These are phyloP conservation scores for Caenorhabditis macrosperma DNA, from an alignment of 2,888 invertebrate species.

Conservation along the genomic window DNA sequence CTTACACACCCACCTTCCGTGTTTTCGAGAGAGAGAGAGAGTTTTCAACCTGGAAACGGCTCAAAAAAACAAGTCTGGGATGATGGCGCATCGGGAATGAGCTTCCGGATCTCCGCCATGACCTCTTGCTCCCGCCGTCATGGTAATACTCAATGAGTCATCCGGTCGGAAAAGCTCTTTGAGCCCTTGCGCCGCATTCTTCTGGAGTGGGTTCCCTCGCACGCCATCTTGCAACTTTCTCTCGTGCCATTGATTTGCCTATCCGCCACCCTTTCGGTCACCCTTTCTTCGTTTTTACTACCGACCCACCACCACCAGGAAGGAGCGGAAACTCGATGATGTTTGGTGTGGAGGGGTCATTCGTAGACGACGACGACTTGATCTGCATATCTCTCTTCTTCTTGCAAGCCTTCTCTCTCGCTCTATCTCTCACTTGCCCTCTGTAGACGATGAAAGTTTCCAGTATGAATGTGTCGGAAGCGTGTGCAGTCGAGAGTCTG, in stretches of 20 bases:
- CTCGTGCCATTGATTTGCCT: not conserved
- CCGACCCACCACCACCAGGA: not conserved
- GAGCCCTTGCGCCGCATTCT: conserved; percentile 1
- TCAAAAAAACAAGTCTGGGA: not conserved
- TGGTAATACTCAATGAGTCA: conserved; percentile 13
- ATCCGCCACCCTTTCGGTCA: no score
- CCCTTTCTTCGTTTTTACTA: conserved; percentile 6
- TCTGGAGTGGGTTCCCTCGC: conserved; percentile 2
- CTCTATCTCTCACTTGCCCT: conserved; percentile 17
- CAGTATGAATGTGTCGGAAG: conserved; percentile 27
- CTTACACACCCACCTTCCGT: not conserved
- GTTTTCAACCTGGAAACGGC: not conserved
- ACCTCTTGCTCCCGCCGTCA: not conserved
- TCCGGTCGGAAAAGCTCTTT: conserved; percentile 12
- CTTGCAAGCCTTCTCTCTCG: not conserved
- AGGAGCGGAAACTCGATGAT: conserved; percentile 5
- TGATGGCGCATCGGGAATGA: not conserved
- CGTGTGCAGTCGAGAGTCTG: conserved; percentile 50
- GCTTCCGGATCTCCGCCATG: not conserved
- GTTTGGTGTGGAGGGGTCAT: conserved; percentile 5
- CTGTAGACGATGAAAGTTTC: conserved; percentile 3
- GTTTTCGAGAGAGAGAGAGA: conserved; percentile 1
- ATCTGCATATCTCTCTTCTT: conserved; percentile 15
- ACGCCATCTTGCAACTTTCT: conserved; percentile 13
- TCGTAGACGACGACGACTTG: not conserved